Base-by-base conservation (phyloP, 2,113 vertebrate genomes). In the Chloroceryle aenea region DNA sequence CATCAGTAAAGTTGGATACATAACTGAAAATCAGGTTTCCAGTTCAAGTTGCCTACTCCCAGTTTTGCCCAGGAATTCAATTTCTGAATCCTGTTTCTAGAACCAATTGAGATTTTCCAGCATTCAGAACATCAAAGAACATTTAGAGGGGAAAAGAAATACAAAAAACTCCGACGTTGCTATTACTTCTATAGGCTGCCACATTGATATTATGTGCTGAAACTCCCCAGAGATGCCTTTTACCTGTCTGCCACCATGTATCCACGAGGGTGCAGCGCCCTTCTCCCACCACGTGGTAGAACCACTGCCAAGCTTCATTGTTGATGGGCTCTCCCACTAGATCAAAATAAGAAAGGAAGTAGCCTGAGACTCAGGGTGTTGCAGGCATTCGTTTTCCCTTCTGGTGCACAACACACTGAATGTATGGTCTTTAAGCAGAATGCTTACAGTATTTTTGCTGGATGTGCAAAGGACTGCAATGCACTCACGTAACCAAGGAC, bases 171-270 rank as follows among this genome's bases (percentile, higher is more conserved):
- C 0, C 26, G 68, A 23, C 29, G 53, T 0, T 59, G 22, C n/a
- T 66, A 23, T 38, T 73, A 42, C 32, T 92, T 86, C 58, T 61
- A 30, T 45, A 29, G 18, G 19, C 26, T 74, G 25, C 36, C 56
- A 56, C 14, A 21, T 16, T 67, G 22, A 29, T 67, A 15, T 50
- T 75, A 63, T 0, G 20, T 30, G 56, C 74, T 55, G 61, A 50
- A 90, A 75, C 32, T 90, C 52, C 29, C 26, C 79, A 62, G 27
- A 18, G 58, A 76, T 18, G 38, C 27, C 32, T 26, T 85, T 98
- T 98, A 99, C 99, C 99, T 97, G 99, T 99, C 96, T 99, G 99
- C 99, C 99, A 99, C 99, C 99, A 99, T 0, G 99, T 99, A 94
- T 99, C 99, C 96, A 99, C 98, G 5, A 99, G 89, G 8, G 98